A percentile compares a stretch with the other conserved stretches of the same genome.
Evolutionary conservation across 2,888 invertebrate genomes (phyloP).

Genomic region (Mechanitis mazaeus): DNA sequence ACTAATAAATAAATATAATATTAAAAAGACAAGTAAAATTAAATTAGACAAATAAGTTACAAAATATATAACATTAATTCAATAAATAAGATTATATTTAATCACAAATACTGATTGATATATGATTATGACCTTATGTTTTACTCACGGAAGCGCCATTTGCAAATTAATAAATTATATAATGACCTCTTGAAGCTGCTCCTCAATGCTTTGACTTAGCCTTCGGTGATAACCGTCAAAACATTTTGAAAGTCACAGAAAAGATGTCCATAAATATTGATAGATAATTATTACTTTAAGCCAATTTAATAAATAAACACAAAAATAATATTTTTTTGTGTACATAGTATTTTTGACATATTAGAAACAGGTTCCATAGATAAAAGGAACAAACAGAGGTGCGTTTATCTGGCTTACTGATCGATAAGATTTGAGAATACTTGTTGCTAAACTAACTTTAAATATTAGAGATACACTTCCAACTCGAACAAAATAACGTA

Average conservation of each 20-base stretch:
- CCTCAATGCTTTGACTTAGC: neutral
- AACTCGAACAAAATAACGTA: conserved; percentile 14
- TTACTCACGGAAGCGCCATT: too few relatives aligned
- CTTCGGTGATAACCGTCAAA: neutral
- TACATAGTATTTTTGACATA: neutral
- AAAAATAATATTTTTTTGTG: neutral
- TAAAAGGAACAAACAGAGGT: conserved; percentile 48
- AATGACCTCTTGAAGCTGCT: neutral
- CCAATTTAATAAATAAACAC: neutral
- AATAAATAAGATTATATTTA: too few relatives aligned
- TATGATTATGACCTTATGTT: too few relatives aligned
- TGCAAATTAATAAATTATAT: neutral
- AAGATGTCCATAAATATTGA: conserved; percentile 4
- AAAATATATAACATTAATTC: too few relatives aligned
- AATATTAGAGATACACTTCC: conserved; percentile 18
- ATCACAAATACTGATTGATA: too few relatives aligned
- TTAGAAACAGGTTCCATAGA: conserved; percentile 34
- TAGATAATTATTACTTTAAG: neutral
- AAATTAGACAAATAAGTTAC: neutral
- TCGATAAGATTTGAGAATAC: conserved; percentile 38
- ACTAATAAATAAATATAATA: neutral
- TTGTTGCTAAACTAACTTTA: conserved; percentile 21
- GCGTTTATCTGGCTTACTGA: conserved; percentile 33
- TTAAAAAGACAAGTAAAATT: neutral
- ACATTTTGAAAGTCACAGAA: neutral